phyloP scores from a whole-genome alignment of 2,113 vertebrate species.

The Limanda limanda region DNA sequence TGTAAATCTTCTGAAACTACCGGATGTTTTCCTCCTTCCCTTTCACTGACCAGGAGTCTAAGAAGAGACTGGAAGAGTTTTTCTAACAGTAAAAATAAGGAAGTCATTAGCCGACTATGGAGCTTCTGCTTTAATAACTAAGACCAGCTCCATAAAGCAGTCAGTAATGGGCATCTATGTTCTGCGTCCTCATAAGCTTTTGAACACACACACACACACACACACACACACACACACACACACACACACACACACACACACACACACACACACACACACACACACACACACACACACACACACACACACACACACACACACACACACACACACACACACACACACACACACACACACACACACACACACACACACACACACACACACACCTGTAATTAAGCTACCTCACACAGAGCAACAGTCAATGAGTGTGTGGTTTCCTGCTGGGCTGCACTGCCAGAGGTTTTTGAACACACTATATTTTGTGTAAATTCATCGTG shows the following conservation, averaged over 20 bases:
- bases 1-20: slow-evolving; percentile 44
- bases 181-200: slow-evolving; percentile 52
- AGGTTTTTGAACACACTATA: slow-evolving; percentile 34
- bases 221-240: slow-evolving; percentile 1
- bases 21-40: slow-evolving; percentile 56
- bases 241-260: too few species aligned
- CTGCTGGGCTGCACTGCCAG: slow-evolving; percentile 31
- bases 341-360: slow-evolving; percentile 24
- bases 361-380: slow-evolving; percentile 17
- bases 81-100: slow-evolving; percentile 73
- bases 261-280: too few species aligned
- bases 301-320: neutral
- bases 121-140: slow-evolving; percentile 59
- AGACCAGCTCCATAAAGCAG: slow-evolving; percentile 64
- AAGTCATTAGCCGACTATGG: slow-evolving; percentile 75
- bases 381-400: slow-evolving; percentile 61
- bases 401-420: slow-evolving; percentile 62
- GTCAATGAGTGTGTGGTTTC: slow-evolving; percentile 55
- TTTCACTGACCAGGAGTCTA: slow-evolving; percentile 43
- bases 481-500: slow-evolving; percentile 37
- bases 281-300: too few species aligned
- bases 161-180: slow-evolving; percentile 52
- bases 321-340: slow-evolving; percentile 5
- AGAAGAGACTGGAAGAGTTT: slow-evolving; percentile 54
- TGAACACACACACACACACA: too few species aligned